phyloP scores from a whole-genome alignment of 2,797 vertebrate species.

The Aldrovandia affinis region DNA sequence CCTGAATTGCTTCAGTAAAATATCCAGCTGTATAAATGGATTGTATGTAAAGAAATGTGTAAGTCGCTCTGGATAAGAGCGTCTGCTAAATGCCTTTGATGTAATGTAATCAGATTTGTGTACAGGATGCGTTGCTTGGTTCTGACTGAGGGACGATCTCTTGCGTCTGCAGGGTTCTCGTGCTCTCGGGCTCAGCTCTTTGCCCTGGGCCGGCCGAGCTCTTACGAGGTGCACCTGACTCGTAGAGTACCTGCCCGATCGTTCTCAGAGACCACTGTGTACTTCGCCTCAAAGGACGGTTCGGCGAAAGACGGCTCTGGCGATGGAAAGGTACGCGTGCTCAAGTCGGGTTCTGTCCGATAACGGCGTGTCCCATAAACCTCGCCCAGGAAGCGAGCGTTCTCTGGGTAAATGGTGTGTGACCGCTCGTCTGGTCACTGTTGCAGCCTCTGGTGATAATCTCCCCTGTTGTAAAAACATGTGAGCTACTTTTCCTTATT shows the following conservation, averaged over 20 bases:
- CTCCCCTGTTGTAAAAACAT: neutral
- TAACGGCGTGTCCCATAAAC: neutral
- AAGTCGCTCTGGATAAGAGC: too few species aligned
- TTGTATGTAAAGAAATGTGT: too few species aligned
- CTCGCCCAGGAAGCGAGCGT: neutral
- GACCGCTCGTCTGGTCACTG: neutral
- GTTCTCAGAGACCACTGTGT: conserved; percentile 85
- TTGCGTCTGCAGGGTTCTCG: conserved; percentile 74
- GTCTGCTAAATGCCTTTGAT: too few species aligned
- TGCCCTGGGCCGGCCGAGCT: conserved; percentile 78
- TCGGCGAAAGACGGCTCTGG: conserved; percentile 83
- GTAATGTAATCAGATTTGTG: too few species aligned
- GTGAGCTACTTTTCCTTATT: neutral
- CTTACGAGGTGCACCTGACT: conserved; percentile 76
- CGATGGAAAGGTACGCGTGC: conserved; percentile 84
- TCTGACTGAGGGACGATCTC: neutral
- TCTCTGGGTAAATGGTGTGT: neutral
- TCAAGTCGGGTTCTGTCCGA: neutral
- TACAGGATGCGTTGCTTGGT: too few species aligned
- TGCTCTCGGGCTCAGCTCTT: conserved; percentile 81
- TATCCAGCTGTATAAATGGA: too few species aligned
- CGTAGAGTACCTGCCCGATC: conserved; percentile 75
- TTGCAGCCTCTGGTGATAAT: neutral
- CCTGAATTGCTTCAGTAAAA: too few species aligned
- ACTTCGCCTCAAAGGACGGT: conserved; percentile 90